Conservation (phyloP, 2,888 invertebrate genomes). For the Smittia sp. region DNA sequence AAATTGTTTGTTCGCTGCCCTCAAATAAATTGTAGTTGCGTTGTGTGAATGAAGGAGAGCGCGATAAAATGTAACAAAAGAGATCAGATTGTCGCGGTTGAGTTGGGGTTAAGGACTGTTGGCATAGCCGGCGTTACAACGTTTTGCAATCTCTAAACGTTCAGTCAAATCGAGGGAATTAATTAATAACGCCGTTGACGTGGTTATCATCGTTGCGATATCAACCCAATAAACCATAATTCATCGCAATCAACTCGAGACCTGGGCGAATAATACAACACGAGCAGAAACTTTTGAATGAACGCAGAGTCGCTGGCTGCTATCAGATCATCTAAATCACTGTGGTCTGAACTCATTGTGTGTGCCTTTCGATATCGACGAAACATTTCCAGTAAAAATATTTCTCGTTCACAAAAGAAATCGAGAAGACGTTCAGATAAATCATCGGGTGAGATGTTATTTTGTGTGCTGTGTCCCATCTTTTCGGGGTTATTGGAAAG, state of each 20-base stretch:
- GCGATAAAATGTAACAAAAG: not conserved
- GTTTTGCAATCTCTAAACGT: not conserved
- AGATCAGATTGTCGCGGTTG: not conserved
- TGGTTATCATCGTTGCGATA: not conserved
- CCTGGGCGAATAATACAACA: not conserved
- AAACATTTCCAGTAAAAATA: not conserved
- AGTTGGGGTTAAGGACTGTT: not conserved
- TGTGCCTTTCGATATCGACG: not conserved
- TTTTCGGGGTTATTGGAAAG: constrained; percentile 5
- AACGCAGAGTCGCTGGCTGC: not conserved
- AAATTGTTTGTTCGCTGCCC: constrained; percentile 21
- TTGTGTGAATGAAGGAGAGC: not conserved
- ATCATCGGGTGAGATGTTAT: constrained; percentile 15
- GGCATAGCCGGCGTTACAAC: not conserved
- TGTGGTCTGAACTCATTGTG: constrained; percentile 17
- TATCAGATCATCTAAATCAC: constrained; percentile 23
- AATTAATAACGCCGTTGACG: not conserved
- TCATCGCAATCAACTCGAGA: not conserved
- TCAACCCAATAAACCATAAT: constrained; percentile 4
- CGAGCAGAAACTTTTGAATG: not conserved
- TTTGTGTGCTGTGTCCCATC: not conserved
- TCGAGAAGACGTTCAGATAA: not conserved
- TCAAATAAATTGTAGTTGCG: not conserved
- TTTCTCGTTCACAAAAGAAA: constrained; percentile 10
- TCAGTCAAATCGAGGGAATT: not conserved